Evolutionary conservation across 2,797 vertebrate genomes (phyloP).

Genomic region (Sebastes nivosus): DNA sequence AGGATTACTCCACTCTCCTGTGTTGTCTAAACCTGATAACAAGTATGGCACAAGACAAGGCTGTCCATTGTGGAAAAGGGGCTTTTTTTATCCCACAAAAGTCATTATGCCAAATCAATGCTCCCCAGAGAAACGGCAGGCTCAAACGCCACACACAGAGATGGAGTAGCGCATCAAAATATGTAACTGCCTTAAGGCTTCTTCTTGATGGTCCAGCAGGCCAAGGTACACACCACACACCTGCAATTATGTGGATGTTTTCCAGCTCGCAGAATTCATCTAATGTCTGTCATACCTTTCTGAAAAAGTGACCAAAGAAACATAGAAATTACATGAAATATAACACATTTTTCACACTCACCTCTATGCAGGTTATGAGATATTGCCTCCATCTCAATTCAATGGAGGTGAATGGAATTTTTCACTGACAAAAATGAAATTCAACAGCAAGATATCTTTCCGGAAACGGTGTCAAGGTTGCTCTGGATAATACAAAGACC

Average conservation of each 20-base stretch:
- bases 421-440: background rate
- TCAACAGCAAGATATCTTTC: background rate
- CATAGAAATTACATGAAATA: background rate
- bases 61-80: slow-evolving; percentile 55
- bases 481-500: background rate
- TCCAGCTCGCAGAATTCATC: slow-evolving; percentile 16
- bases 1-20: slow-evolving; percentile 52
- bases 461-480: background rate
- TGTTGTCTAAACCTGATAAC: slow-evolving; percentile 67
- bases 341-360: slow-evolving; percentile 1
- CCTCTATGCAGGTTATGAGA: background rate
- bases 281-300: slow-evolving; percentile 9
- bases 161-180: slow-evolving; percentile 52
- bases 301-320: background rate
- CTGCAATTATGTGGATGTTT: slow-evolving; percentile 51
- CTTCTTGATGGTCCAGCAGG: slow-evolving; percentile 43
- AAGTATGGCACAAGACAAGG: slow-evolving; percentile 60
- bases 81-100: slow-evolving; percentile 49
- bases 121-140: slow-evolving; percentile 47
- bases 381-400: background rate
- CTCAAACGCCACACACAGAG: slow-evolving; percentile 46
- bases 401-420: background rate
- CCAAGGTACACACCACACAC: slow-evolving; percentile 43
- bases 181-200: slow-evolving; percentile 56
- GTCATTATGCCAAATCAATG: slow-evolving; percentile 72